Conservation (phyloP, 2,888 invertebrate species). For the Pseudanteris insignis region DNA sequence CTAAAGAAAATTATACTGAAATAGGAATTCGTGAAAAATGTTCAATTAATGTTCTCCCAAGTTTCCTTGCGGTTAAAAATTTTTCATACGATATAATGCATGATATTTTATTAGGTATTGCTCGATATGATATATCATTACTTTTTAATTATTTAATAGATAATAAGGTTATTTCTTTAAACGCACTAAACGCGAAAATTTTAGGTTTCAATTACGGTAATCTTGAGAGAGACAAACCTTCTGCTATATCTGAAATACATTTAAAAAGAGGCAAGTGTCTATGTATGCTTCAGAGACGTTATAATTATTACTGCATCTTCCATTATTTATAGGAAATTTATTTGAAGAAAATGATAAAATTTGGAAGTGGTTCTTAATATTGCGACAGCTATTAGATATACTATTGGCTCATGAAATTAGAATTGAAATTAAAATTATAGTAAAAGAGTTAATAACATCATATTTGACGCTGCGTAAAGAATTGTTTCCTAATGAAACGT, state of each 20-base stretch:
- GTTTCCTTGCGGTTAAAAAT: slow-evolving; percentile 26
- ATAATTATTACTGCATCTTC: slow-evolving; percentile 24
- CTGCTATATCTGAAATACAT: background rate
- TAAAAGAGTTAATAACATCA: background rate
- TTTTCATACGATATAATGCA: slow-evolving; percentile 2
- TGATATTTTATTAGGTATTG: slow-evolving; percentile 2
- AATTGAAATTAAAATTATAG: background rate
- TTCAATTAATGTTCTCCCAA: slow-evolving; percentile 26
- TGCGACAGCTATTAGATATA: background rate
- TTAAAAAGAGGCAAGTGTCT: slow-evolving; percentile 6
- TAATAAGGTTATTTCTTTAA: background rate
- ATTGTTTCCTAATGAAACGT: slow-evolving; percentile 21
- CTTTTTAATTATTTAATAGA: background rate
- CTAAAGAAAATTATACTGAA: background rate
- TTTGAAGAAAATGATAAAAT: slow-evolving; percentile 9
- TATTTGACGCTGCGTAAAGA: background rate
- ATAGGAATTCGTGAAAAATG: slow-evolving; percentile 24
- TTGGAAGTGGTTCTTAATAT: slow-evolving; percentile 31
- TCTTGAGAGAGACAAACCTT: slow-evolving; percentile 31
- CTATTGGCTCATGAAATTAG: background rate
- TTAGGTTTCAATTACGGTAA: slow-evolving; percentile 26
- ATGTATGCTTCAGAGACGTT: slow-evolving; percentile 36
- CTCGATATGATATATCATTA: slow-evolving; percentile 1
- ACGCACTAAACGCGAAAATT: slow-evolving; percentile 23
- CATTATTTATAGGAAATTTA: slow-evolving; percentile 26